Evolutionary conservation across 2,888 invertebrate genomes (phyloP).

Genomic region (Sialis fuliginosa): DNA sequence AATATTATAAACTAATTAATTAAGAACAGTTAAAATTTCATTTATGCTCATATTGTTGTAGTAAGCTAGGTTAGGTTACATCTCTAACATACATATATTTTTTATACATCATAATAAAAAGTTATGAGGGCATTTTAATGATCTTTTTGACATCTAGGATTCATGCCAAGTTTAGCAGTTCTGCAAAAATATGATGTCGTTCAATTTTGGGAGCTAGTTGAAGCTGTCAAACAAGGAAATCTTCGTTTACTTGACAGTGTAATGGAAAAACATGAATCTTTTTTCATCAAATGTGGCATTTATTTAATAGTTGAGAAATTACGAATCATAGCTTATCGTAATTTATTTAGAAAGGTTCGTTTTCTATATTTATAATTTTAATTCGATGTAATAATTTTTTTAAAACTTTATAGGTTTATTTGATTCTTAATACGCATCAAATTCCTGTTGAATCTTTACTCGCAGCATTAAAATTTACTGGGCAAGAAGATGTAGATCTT

Average conservation of each 20-base stretch:
- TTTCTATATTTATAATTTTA: too few species aligned
- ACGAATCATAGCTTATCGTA: conserved; percentile 86
- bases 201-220: conserved; percentile 78
- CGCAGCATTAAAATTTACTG: conserved; percentile 62
- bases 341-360: conserved; percentile 68
- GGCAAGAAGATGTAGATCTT: conserved; percentile 69
- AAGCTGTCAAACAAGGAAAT: conserved; percentile 81
- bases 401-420: conserved; percentile 33
- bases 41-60: too few species aligned
- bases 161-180: conserved; percentile 69
- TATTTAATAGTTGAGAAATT: conserved; percentile 93
- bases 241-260: conserved; percentile 65
- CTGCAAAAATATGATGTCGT: conserved; percentile 78
- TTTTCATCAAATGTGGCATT: conserved; percentile 93
- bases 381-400: too few species aligned
- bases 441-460: conserved; percentile 75
- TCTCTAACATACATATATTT: too few species aligned
- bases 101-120: too few species aligned
- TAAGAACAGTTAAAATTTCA: too few species aligned
- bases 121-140: too few species aligned
- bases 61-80: too few species aligned
- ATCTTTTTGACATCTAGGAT: conserved; percentile 33
- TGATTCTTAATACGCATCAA: conserved; percentile 64
- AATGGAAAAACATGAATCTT: conserved; percentile 71
- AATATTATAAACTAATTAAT: too few species aligned